Evolutionary conservation across 2,113 vertebrate species (phyloP), one percentile per base, ranked within the genome.

Genomic region (Neotragus pygmaeus): DNA sequence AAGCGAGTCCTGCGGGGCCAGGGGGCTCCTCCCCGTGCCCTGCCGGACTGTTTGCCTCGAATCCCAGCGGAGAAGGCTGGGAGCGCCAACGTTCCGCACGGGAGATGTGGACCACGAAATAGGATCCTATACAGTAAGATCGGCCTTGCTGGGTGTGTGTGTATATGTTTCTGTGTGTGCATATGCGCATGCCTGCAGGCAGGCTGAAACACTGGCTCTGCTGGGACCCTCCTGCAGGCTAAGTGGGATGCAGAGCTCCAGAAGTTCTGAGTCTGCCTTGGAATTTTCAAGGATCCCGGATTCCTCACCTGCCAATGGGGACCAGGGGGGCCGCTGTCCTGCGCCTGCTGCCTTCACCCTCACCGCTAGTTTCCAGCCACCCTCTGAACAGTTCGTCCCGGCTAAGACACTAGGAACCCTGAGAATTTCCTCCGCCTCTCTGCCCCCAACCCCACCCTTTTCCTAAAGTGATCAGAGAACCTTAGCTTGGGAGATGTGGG

Each of bases 11-110:
- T 87, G 10, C 2, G 0, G 19, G 9, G 45, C 55, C 57, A 13
- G 19, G 7, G 58, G 57, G 53, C 57, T 95, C 49, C 27, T 14
- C 33, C n/a, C 19, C 1, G 3, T 1, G 4, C 64, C 47, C 21
- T 85, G 78, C 33, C 1, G 1, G 7, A 3, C 30, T 62, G n/a
- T 27, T 4, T 81, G n/a, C 12, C 9, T 11, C 5, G 2, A 0
- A 12, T 57, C 3, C 73, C 6, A 27, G 57, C 2, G 39, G 21
- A 57, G 85, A 58, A 88, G 14, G 13, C 27, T 81, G 57, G 53
- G 39, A 1, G 2, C 19, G 1, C 16, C 10, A 14, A 30, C 66
- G 27, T 16, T 19, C 0, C 10, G 25, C 28, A 21, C 0, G 0
- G 27, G 73, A 8, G 6, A 7, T 8, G 2, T 49, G 43, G 70